Percentiles rank a stretch among this genome's conserved stretches.
Conservation (phyloP, 1,140 invertebrate species). For the Drosophila neocordata region DNA sequence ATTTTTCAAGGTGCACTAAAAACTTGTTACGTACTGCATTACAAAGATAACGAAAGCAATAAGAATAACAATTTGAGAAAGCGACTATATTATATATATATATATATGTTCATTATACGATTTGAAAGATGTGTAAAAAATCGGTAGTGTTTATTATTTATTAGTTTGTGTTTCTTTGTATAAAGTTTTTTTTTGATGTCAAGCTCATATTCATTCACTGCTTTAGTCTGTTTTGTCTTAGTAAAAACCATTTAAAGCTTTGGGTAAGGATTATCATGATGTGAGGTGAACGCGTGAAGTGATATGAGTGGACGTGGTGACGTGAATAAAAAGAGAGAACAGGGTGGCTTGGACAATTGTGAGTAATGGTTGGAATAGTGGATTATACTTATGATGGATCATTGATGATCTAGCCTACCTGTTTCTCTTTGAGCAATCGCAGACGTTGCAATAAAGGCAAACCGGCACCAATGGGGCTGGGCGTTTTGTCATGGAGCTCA, state of each 20-base stretch:
- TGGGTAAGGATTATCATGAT: neutral
- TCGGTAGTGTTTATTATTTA: slow-evolving; percentile 30
- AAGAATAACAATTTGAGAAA: too few relatives aligned
- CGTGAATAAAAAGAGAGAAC: slow-evolving; percentile 25
- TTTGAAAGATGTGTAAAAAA: too few relatives aligned
- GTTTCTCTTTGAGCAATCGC: slow-evolving; percentile 92
- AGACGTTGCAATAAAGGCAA: slow-evolving; percentile 90
- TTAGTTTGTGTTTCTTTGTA: slow-evolving; percentile 26
- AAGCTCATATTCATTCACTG: slow-evolving; percentile 52
- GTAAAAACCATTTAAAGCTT: slow-evolving; percentile 64
- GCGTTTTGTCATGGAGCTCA: slow-evolving; percentile 85
- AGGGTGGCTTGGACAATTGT: slow-evolving; percentile 9
- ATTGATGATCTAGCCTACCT: slow-evolving; percentile 85
- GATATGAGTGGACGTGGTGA: slow-evolving; percentile 32
- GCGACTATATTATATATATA: too few relatives aligned
- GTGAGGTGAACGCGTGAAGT: slow-evolving; percentile 19
- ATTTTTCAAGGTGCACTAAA: too few relatives aligned
- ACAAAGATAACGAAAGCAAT: too few relatives aligned
- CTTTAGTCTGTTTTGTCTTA: slow-evolving; percentile 42
- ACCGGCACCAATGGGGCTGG: slow-evolving; percentile 90
- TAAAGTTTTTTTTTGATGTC: slow-evolving; percentile 22
- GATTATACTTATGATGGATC: slow-evolving; percentile 15
- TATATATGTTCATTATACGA: too few relatives aligned
- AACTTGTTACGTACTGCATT: too few relatives aligned
- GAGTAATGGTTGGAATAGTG: too few relatives aligned